Conservation (phyloP, 2,888 invertebrate species). For the Allolobophora icterica region DNA sequence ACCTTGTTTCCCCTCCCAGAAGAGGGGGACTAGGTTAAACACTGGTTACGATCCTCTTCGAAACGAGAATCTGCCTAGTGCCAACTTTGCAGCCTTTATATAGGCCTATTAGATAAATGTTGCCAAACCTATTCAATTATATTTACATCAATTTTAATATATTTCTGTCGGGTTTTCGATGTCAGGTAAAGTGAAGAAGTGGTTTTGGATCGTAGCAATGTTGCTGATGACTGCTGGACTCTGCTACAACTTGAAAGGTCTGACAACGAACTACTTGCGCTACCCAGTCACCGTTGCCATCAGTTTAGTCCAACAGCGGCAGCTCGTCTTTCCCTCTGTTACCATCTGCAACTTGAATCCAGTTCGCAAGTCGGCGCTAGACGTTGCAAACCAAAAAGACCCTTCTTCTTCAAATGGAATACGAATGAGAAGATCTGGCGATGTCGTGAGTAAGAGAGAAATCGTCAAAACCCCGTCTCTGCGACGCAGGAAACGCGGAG, state of each 20-base stretch:
- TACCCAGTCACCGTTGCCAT: slow-evolving; percentile 36
- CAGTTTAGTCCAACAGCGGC: neutral
- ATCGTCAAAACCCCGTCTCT: neutral
- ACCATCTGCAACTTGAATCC: slow-evolving; percentile 41
- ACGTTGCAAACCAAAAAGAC: neutral
- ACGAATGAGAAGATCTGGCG: neutral
- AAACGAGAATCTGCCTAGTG: no score
- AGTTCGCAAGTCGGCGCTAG: slow-evolving; percentile 26
- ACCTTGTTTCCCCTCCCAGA: no score
- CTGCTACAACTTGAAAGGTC: slow-evolving; percentile 22
- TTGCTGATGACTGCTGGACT: slow-evolving; percentile 20
- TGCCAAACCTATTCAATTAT: no score
- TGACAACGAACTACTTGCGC: slow-evolving; percentile 25
- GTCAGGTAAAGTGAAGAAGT: neutral
- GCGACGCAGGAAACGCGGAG: neutral
- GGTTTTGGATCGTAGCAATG: slow-evolving; percentile 1
- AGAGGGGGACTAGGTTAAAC: no score
- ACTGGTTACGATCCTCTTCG: no score
- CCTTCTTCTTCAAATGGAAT: neutral
- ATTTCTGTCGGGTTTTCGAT: neutral
- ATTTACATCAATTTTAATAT: neutral
- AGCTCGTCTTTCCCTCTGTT: slow-evolving; percentile 39
- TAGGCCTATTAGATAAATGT: no score
- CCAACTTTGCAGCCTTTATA: no score
- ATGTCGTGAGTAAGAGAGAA: neutral